phyloP scores from a whole-genome alignment of 1,140 invertebrate species.

The Euborellia annulipes region DNA sequence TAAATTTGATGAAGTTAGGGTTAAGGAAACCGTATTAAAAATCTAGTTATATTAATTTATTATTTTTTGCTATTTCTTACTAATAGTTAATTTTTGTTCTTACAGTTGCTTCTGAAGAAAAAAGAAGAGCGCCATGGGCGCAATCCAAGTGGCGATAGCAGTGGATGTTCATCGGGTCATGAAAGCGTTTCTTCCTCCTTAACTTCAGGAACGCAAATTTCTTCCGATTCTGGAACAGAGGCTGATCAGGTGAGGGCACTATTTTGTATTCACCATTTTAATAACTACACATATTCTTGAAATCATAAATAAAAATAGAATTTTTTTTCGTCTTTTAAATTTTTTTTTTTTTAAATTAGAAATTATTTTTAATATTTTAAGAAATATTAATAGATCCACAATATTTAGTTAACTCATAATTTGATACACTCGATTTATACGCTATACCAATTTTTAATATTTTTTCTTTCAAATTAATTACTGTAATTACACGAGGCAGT shows the following conservation, averaged over 20 bases:
- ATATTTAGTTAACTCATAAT: no score
- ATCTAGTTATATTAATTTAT: neutral
- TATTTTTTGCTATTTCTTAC: neutral
- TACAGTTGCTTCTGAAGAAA: conserved; percentile 20
- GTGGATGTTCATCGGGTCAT: conserved; percentile 37
- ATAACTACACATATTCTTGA: no score
- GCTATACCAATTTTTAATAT: no score
- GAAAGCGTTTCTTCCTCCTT: conserved; percentile 38
- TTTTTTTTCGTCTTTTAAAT: no score
- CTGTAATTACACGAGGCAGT: no score
- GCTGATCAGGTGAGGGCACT: conserved; percentile 28
- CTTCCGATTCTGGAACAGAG: conserved; percentile 34
- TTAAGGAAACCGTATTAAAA: neutral
- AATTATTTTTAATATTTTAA: no score
- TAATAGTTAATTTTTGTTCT: neutral
- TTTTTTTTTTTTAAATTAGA: no score
- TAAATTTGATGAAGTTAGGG: neutral
- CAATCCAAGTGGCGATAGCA: conserved; percentile 34
- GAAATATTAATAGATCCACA: no score
- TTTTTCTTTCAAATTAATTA: no score
- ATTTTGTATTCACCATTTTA: no score
- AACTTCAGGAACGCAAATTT: conserved; percentile 34
- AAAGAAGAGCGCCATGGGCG: conserved; percentile 26
- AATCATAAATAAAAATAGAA: no score
- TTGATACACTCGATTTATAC: no score